Percentiles rank a stretch among this genome's conserved stretches.
Evolutionary conservation across 2,888 invertebrate genomes (phyloP).

Genomic region (Euplagia quadripunctaria): DNA sequence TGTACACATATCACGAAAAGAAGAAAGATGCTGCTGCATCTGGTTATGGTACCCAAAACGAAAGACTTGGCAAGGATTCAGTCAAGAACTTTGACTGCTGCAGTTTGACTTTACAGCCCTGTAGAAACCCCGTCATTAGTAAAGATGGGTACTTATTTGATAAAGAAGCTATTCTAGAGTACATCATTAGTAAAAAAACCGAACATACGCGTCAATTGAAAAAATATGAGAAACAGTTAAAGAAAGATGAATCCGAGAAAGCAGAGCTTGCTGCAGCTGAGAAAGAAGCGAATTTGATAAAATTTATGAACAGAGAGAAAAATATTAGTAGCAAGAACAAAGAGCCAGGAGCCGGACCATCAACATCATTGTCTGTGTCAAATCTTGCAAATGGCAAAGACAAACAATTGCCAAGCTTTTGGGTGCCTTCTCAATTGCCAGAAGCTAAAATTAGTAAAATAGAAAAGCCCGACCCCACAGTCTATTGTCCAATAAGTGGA

Average conservation of each 20-base stretch:
- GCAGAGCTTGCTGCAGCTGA: constrained; percentile 91
- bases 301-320: constrained; percentile 94
- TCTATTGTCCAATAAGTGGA: constrained; percentile 84
- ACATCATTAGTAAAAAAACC: constrained; percentile 97
- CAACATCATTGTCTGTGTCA: constrained; percentile 88
- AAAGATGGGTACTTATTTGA: constrained; percentile 97
- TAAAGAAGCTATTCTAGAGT: constrained; percentile 98
- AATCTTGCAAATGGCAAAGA: constrained; percentile 93
- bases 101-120: constrained; percentile 98
- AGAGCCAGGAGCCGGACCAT: constrained; percentile 47
- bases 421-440: constrained; percentile 98
- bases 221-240: constrained; percentile 96
- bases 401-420: constrained; percentile 96
- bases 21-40: constrained; percentile 98
- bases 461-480: constrained; percentile 77
- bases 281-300: constrained; percentile 91
- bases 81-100: constrained; percentile 98
- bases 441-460: constrained; percentile 90
- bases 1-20: constrained; percentile 99
- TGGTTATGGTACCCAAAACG: constrained; percentile 96
- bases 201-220: constrained; percentile 96
- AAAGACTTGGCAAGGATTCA: constrained; percentile 97
- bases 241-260: constrained; percentile 91
- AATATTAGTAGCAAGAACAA: constrained; percentile 88
- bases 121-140: constrained; percentile 94